Evolutionary conservation across 2,113 vertebrate species (phyloP).

Genomic region (Grammomys dolichurus): DNA sequence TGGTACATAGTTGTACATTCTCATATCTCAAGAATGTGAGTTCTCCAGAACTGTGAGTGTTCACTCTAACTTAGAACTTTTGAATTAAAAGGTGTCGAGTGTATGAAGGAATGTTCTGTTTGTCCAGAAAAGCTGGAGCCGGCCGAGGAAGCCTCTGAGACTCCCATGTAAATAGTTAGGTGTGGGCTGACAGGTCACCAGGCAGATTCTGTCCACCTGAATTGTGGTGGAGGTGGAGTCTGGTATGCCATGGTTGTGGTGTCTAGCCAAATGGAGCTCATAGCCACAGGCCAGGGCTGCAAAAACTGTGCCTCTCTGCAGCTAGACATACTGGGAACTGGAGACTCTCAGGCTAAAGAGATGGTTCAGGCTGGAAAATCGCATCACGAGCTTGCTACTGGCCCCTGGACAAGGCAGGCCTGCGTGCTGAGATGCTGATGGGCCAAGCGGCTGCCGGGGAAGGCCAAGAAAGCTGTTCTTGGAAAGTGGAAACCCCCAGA

Average conservation of each 20-base stretch:
- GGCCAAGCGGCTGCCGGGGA: conserved; percentile 50
- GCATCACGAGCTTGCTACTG: conserved; percentile 72
- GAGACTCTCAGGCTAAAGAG: conserved; percentile 29
- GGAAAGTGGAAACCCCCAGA: conserved; percentile 73
- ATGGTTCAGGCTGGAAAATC: conserved; percentile 71
- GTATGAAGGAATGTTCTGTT: not conserved
- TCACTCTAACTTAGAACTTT: not conserved
- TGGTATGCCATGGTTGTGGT: not conserved
- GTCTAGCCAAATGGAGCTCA: not conserved
- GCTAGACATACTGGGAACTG: not conserved
- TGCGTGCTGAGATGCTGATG: conserved; percentile 51
- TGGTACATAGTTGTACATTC: not conserved
- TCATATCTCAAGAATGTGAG: conserved; percentile 18
- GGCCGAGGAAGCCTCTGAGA: not conserved
- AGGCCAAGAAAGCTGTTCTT: conserved; percentile 65
- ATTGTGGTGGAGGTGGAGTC: accelerated
- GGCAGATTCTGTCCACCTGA: not conserved
- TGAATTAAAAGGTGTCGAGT: conserved; percentile 14
- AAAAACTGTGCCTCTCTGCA: not conserved
- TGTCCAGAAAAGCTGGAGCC: not conserved
- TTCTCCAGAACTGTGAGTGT: not conserved
- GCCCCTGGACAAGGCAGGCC: conserved; percentile 64
- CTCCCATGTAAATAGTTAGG: not conserved
- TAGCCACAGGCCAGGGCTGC: not conserved
- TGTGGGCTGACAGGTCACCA: not conserved